Base-by-base conservation (phyloP, 2,888 invertebrate species). In the Cepaea hortensis region DNA sequence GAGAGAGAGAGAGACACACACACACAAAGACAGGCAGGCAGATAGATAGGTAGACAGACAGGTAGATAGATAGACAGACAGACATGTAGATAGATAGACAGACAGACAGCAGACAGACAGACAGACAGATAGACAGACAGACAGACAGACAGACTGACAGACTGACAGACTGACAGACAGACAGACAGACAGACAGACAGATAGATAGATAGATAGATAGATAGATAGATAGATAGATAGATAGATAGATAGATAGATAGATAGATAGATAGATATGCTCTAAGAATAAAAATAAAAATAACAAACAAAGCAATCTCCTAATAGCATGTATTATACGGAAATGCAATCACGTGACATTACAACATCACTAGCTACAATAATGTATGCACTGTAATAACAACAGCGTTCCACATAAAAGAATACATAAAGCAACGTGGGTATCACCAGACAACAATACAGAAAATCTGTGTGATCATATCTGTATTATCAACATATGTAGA, bases 141-240 rank as follows among this genome's bases (percentile, higher is more conserved):
- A 72, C 23, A 72, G n/a, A 72, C 23, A 72, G 70, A 72, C n/a
- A 72, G 70, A 72, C 23, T n/a, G 23, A 72, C n/a, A 72, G 70
- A 72, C 23, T n/a, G 70, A 72, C 6, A 72, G 70, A 72, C 23
- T n/a, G 70, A 23, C 23, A 72, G n/a, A 72, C 23, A 72, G 70
- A 72, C 23, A 72, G 70, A 72, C 23, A 72, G n/a, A 72, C 23
- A 72, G 70, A 72, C 23, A 20, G 23, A 72, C n/a, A 72, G n/a
- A 72, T 23, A 72, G 70, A 72, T 23, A 23, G 55, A 55, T 4
- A 9, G 4, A 9, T 23, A 72, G 72, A 72, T 23, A 72, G 72
- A 72, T 72, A 72, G 72, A 20, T n/a, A 72, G 72, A 20, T 4
- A 72, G 72, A 20, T 72, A 72, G 72, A 72, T 4, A 72, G 23